Evolutionary conservation across 2,888 invertebrate genomes (phyloP), one percentile per base, ranked within the genome.

Genomic region (Erebia palarica): DNA sequence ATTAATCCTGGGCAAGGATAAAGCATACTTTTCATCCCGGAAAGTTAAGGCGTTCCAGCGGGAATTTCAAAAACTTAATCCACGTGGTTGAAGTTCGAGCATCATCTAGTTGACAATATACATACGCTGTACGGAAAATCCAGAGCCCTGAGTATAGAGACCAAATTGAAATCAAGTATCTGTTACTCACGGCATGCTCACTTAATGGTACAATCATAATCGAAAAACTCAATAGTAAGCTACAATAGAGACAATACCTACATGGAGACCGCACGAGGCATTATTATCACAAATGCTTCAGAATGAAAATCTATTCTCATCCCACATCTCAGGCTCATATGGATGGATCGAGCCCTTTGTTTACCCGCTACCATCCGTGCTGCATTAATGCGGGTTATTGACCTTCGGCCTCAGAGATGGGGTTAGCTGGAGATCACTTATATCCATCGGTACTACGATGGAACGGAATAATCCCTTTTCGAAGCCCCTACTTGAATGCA

Each of bases 351-450:
- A 60, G 67, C 80, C 78, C 80, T 80, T 73, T 84, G 80, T 83
- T 82, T 84, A 81, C 79, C 69, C 76, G 70, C 75, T 71, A 76
- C 79, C 80, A 83, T 81, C 79, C 74, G 65, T 73, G 73, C 75
- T 79, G 73, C 75, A 73, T 78, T 72, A 72, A 74, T 59, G 61
- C 73, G 71, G 76, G 80, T 73, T 74, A 69, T 73, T 73, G 72
- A 75, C 75, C 76, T 53, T 47, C 10, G 53, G 51, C 65, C 69
- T 61, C 42, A 64, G 69, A 66, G 72, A 63, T 71, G 67, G 73
- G 75, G 70, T 68, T 49, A 27, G 27, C 67, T 59, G 59, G 47
- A 67, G 59, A 44, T 59, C 67, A 67, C 55, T 67, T 67, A 67
- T 44, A 67, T 27, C 49, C 11, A 47, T 13, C 55, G 42, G 36